phyloP scores from a whole-genome alignment of 2,113 vertebrate genomes.

The Panthera leo region DNA sequence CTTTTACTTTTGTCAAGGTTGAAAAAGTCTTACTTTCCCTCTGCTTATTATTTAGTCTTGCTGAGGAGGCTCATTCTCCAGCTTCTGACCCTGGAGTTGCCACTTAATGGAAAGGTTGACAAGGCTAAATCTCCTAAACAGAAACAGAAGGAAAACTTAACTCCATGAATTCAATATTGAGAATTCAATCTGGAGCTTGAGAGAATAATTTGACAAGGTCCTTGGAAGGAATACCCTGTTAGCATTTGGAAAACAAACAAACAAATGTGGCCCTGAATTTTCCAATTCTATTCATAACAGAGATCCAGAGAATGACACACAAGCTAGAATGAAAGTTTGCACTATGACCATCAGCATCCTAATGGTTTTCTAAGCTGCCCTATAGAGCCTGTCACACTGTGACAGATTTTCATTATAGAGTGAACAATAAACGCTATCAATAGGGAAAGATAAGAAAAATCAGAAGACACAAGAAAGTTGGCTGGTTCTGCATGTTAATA shows the following conservation, averaged over 20 bases:
- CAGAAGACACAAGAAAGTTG: conserved; percentile 26
- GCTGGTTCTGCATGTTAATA: conserved; percentile 32
- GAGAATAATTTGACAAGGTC: conserved; percentile 29
- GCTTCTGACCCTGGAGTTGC: background rate
- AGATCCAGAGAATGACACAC: background rate
- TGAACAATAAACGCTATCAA: conserved; percentile 40
- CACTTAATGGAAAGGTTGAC: conserved; percentile 7
- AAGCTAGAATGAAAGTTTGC: background rate
- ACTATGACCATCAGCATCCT: background rate
- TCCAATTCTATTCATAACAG: conserved; percentile 19
- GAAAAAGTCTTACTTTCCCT: conserved; percentile 7
- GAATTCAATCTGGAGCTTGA: background rate
- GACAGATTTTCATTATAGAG: conserved; percentile 50
- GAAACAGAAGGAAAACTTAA: background rate
- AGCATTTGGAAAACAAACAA: background rate
- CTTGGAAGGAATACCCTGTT: conserved; percentile 4
- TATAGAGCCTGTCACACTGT: conserved; percentile 5
- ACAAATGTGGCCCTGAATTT: background rate
- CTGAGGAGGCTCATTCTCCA: background rate
- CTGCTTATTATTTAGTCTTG: background rate
- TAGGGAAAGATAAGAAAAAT: conserved; percentile 33
- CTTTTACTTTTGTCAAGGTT: background rate
- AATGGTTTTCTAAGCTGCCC: background rate
- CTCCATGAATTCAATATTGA: background rate
- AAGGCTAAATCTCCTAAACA: conserved; percentile 33